Percentiles rank a stretch among this genome's conserved stretches.
phyloP scores from a whole-genome alignment of 2,888 invertebrate genomes.

The Meteorus colon region DNA sequence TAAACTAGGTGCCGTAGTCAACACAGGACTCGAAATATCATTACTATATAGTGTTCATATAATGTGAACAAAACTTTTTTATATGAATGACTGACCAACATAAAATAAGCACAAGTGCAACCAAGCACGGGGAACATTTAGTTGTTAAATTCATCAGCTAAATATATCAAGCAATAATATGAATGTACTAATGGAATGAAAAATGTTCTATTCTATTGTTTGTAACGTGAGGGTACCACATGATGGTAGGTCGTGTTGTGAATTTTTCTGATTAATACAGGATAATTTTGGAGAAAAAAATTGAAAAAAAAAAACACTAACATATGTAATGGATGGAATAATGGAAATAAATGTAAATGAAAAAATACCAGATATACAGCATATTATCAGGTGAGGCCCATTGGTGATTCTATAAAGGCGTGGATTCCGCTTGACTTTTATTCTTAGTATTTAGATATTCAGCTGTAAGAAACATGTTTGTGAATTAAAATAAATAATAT shows the following conservation, averaged over 20 bases:
- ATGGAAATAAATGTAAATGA: slow-evolving; percentile 66
- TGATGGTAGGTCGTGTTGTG: neutral
- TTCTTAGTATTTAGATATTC: slow-evolving; percentile 72
- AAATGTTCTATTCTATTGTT: slow-evolving; percentile 17
- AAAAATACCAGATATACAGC: slow-evolving; percentile 70
- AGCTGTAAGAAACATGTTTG: slow-evolving; percentile 68
- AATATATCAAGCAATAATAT: slow-evolving; percentile 27
- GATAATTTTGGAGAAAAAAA: slow-evolving; percentile 8
- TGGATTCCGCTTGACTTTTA: slow-evolving; percentile 72
- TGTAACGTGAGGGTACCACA: slow-evolving; percentile 15
- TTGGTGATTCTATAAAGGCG: slow-evolving; percentile 71
- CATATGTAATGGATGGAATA: slow-evolving; percentile 55
- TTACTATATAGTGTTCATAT: neutral
- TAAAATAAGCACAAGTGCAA: slow-evolving; percentile 17
- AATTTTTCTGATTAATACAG: slow-evolving; percentile 14
- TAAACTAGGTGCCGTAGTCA: slow-evolving; percentile 16
- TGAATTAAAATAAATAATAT: slow-evolving; percentile 42
- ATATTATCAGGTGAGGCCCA: slow-evolving; percentile 68
- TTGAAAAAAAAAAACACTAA: slow-evolving; percentile 3
- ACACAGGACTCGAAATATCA: neutral
- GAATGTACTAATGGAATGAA: slow-evolving; percentile 18
- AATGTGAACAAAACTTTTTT: neutral
- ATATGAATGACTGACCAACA: slow-evolving; percentile 7
- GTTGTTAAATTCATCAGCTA: slow-evolving; percentile 1
- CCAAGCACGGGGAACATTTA: slow-evolving; percentile 4